phyloP scores from a whole-genome alignment of 2,888 invertebrate genomes.

The Hydroisotoma schaefferi region DNA sequence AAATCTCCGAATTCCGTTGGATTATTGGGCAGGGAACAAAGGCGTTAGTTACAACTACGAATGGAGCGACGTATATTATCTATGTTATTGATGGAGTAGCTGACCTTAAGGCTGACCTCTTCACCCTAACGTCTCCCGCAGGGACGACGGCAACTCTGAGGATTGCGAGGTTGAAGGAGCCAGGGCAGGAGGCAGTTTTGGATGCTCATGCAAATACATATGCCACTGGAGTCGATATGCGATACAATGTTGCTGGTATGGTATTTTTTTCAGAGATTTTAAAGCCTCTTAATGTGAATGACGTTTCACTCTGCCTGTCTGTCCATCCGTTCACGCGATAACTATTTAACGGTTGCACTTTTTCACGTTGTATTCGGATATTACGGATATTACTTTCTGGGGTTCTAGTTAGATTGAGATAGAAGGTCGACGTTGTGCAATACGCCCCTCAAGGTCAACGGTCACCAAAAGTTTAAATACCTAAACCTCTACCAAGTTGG shows the following conservation, averaged over 20 bases:
- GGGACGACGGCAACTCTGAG: conserved; percentile 27
- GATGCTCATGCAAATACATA: conserved; percentile 24
- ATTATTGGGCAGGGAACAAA: conserved; percentile 13
- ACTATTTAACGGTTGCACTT: too few relatives aligned
- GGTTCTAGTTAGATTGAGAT: too few relatives aligned
- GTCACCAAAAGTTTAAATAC: too few relatives aligned
- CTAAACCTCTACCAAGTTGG: too few relatives aligned
- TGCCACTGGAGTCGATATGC: conserved; percentile 20
- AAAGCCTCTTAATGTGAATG: too few relatives aligned
- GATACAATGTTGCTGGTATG: conserved; percentile 24
- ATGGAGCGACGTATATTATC: conserved; percentile 21
- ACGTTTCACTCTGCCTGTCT: too few relatives aligned
- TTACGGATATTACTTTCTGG: too few relatives aligned
- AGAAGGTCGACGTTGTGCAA: too few relatives aligned
- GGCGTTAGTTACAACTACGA: conserved; percentile 22
- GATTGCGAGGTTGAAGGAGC: conserved; percentile 28
- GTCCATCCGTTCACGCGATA: too few relatives aligned
- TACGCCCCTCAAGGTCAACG: too few relatives aligned
- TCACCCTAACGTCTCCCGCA: conserved; percentile 14
- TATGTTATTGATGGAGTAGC: conserved; percentile 19
- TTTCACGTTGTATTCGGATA: too few relatives aligned
- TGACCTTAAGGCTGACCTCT: conserved; percentile 14
- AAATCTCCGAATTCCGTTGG: conserved; percentile 9
- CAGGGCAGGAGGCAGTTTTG: conserved; percentile 21
- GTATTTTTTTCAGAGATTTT: too few relatives aligned